Percentiles rank a stretch among this genome's conserved stretches.
Conservation (phyloP, 2,113 vertebrate genomes). For the Brachyistius frenatus region DNA sequence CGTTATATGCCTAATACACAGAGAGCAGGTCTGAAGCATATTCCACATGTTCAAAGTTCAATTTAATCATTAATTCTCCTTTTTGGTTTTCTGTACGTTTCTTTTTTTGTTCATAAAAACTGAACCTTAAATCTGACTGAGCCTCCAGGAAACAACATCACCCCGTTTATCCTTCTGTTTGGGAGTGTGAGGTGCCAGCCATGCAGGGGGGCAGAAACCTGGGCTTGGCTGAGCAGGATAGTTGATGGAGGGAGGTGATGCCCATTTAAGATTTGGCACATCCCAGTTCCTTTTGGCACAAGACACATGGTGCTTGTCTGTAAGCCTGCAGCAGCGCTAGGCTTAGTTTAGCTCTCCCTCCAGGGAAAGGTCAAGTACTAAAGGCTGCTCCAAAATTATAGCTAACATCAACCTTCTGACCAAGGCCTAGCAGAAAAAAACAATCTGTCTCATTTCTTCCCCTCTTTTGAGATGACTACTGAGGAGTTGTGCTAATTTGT, state of each 20-base stretch:
- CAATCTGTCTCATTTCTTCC: neutral
- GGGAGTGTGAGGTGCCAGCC: slow-evolving; percentile 35
- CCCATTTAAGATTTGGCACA: slow-evolving; percentile 74
- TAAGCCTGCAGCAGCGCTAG: slow-evolving; percentile 63
- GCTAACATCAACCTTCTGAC: slow-evolving; percentile 44
- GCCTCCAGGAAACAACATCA: slow-evolving; percentile 1
- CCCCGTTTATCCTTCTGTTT: slow-evolving; percentile 17
- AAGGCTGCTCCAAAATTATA: slow-evolving; percentile 58
- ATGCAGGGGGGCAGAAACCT: slow-evolving; percentile 41
- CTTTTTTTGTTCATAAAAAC: slow-evolving; percentile 8
- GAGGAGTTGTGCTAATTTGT: neutral
- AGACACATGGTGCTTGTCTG: slow-evolving; percentile 38
- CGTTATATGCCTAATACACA: no score
- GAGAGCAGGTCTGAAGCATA: no score
- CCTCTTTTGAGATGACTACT: neutral
- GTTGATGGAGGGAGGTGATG: slow-evolving; percentile 62
- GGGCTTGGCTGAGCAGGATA: slow-evolving; percentile 42
- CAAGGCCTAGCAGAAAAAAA: neutral
- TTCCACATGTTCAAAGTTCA: no score
- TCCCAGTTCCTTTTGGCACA: slow-evolving; percentile 49
- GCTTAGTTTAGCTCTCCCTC: slow-evolving; percentile 65
- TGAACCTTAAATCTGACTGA: neutral
- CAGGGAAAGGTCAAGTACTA: slow-evolving; percentile 65
- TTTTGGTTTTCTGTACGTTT: neutral
- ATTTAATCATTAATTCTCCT: no score